A percentile compares a stretch with the other conserved stretches of the same genome.
These are phyloP conservation scores for Cheilosia urbana DNA, from an alignment of 2,888 invertebrate genomes.

Conservation along the genomic window DNA sequence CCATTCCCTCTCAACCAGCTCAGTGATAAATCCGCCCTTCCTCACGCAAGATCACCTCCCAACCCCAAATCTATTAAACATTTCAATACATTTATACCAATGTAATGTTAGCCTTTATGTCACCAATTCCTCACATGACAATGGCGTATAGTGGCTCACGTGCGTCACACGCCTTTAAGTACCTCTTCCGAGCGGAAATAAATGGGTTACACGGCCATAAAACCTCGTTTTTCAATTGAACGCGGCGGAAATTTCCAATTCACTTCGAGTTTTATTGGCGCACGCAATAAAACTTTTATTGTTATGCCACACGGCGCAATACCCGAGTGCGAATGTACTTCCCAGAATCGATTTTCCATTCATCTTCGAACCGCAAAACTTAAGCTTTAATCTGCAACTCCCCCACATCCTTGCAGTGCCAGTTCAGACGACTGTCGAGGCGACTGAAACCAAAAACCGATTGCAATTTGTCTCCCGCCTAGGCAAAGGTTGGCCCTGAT, in stretches of 20 bases:
- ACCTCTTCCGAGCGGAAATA: constrained; percentile 28
- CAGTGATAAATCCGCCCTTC: background rate
- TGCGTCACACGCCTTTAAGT: constrained; percentile 53
- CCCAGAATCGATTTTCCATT: constrained; percentile 53
- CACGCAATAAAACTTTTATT: constrained; percentile 73
- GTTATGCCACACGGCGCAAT: constrained; percentile 11
- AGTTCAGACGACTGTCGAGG: constrained; percentile 17
- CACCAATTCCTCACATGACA: constrained; percentile 15
- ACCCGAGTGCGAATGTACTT: background rate
- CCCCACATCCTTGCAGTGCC: constrained; percentile 5
- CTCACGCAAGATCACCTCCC: background rate
- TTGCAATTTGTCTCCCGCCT: constrained; percentile 58
- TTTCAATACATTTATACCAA: constrained; percentile 29
- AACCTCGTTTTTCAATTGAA: constrained; percentile 68
- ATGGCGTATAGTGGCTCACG: background rate
- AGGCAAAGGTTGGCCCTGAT: constrained; percentile 7
- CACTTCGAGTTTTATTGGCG: constrained; percentile 67
- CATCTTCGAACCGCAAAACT: constrained; percentile 31
- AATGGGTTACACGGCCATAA: constrained; percentile 65
- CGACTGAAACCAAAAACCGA: constrained; percentile 54
- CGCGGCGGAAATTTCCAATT: constrained; percentile 70
- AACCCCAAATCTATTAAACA: constrained; percentile 30
- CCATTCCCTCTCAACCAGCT: too few relatives aligned
- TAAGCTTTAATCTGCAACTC: constrained; percentile 32
- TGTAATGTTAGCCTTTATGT: constrained; percentile 25